phyloP scores from a whole-genome alignment of 2,797 vertebrate genomes.

The Erithacus rubecula region DNA sequence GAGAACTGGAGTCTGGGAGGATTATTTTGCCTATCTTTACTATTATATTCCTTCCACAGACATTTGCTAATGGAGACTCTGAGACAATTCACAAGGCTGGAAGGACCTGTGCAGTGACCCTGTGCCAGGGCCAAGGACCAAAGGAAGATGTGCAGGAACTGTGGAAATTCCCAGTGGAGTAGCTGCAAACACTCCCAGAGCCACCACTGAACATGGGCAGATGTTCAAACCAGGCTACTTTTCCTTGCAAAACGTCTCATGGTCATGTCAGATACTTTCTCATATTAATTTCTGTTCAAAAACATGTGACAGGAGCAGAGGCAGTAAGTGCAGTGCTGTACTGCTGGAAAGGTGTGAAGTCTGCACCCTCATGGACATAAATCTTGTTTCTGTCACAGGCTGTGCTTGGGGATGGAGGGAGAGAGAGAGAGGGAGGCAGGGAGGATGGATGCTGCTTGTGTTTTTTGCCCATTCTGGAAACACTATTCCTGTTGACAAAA shows the following conservation, averaged over 20 bases:
- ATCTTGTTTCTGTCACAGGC: background rate
- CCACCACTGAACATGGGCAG: rapidly evolving
- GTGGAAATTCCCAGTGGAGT: background rate
- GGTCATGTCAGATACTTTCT: background rate
- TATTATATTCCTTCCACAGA: background rate
- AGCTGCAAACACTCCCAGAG: background rate
- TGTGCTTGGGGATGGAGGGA: rapidly evolving
- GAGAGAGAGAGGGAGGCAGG: background rate
- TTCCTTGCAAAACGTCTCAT: background rate
- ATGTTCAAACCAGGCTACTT: background rate
- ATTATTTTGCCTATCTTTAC: background rate
- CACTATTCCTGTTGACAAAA: background rate
- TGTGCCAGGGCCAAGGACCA: background rate
- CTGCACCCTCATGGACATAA: rapidly evolving
- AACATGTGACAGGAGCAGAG: rapidly evolving
- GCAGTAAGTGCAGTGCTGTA: too few relatives aligned
- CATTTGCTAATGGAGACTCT: background rate
- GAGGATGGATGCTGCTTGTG: background rate
- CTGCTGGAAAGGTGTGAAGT: background rate
- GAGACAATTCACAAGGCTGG: background rate
- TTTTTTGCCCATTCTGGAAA: background rate
- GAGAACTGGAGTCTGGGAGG: background rate
- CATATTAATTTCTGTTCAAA: background rate
- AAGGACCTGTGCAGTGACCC: background rate
- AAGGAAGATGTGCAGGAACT: background rate